Evolutionary conservation across 2,113 vertebrate genomes (phyloP), one percentile per base, ranked within the genome.

Genomic region (Podarcis muralis): DNA sequence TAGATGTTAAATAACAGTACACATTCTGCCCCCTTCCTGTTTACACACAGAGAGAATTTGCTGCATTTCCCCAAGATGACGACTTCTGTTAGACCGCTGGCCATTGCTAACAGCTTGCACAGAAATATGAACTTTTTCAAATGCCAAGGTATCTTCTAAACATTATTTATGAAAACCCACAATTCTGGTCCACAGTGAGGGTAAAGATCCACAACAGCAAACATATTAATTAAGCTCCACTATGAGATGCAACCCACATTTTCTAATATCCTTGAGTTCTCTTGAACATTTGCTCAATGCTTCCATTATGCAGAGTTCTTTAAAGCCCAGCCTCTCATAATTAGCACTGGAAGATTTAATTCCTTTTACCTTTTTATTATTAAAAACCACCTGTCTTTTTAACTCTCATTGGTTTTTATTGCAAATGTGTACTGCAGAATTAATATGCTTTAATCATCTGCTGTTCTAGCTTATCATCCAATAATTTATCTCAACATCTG

Each of bases 301-400:
- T 53, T 35, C 40, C 16, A 35, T 65, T 85, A 65, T 65, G 68
- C 48, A 16, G n/a, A 80, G 53, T 59, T 59, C 69, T 72, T 85
- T 72, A 69, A 80, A 74, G 32, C 37, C 57, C 30, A 81, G 37
- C n/a, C 40, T 72, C 62, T 68, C 69, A 25, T 32, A 75, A 77
- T 89, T 89, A 68, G 23, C 40, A 66, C 12, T 81, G 71, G 83
- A 66, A 81, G 37, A 83, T 82, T 89, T 85, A 76, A 89, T 81
- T 66, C 40, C 20, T 82, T 82, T 32, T 5, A 48, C 3, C 20
- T 30, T 53, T 66, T 43, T 25, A 40, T 66, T 69, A 83, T 86
- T 32, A 35, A 27, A 87, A 53, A 62, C 3, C 68, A 88, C 86
- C 84, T 59, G 84, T 80, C 83, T 66, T 62, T 62, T 89, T 65